These are phyloP conservation scores for Decapterus maruadsi DNA, from an alignment of 2,797 vertebrate genomes.

Conservation along the genomic window DNA sequence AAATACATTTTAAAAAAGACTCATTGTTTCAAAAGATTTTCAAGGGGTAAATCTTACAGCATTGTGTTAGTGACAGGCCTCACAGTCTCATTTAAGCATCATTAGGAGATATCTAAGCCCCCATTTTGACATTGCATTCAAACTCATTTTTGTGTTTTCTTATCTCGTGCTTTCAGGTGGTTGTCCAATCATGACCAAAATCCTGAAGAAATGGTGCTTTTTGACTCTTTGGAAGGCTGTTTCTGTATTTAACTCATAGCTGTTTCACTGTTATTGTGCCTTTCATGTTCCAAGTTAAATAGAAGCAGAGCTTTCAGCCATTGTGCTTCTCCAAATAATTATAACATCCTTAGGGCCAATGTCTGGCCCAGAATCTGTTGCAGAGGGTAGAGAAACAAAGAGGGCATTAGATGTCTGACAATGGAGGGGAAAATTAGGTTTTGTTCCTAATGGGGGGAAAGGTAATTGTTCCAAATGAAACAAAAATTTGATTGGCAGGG, in stretches of 20 bases:
- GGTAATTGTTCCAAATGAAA: slow-evolving; percentile 58
- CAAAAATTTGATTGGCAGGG: slow-evolving; percentile 56
- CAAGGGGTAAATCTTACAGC: too few relatives aligned
- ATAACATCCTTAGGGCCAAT: slow-evolving; percentile 38
- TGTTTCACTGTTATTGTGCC: slow-evolving; percentile 25
- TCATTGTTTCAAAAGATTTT: not conserved
- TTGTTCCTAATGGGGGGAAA: slow-evolving; percentile 55
- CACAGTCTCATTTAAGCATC: not conserved
- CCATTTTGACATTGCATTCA: slow-evolving; percentile 1
- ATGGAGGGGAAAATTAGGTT: slow-evolving; percentile 59
- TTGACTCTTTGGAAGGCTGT: not conserved
- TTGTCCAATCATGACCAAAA: not conserved
- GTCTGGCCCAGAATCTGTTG: slow-evolving; percentile 61
- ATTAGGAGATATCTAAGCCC: not conserved
- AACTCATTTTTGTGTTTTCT: slow-evolving; percentile 4
- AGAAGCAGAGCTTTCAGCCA: slow-evolving; percentile 38
- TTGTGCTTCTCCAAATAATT: slow-evolving; percentile 58
- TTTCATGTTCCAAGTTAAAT: slow-evolving; percentile 31
- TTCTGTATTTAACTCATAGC: slow-evolving; percentile 6
- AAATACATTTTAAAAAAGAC: not conserved
- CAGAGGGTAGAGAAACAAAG: slow-evolving; percentile 53
- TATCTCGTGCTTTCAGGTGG: slow-evolving; percentile 33
- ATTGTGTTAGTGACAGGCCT: not conserved
- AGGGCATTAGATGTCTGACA: slow-evolving; percentile 57
- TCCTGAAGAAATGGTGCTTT: not conserved